A percentile compares a stretch with the other conserved stretches of the same genome.
These are phyloP conservation scores for Drosophila differens DNA, from an alignment of 2,888 invertebrate genomes.

Conservation along the genomic window DNA sequence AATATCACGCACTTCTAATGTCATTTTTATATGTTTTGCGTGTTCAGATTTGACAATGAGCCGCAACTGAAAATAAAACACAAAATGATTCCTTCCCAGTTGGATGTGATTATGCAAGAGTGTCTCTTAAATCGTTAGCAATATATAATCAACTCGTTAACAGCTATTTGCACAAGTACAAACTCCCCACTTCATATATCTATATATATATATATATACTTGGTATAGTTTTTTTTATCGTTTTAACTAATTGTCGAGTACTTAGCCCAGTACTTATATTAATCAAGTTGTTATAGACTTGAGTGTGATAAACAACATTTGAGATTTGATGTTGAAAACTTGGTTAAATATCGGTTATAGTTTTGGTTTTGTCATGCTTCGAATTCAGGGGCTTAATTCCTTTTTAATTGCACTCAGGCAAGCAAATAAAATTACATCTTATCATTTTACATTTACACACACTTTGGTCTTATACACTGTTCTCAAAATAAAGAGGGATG, in stretches of 20 bases:
- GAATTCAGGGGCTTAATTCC: neutral
- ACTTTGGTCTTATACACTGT: neutral
- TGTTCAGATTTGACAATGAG: conserved; percentile 63
- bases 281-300: neutral
- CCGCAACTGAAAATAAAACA: conserved; percentile 2
- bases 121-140: conserved; percentile 14
- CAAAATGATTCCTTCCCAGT: conserved; percentile 47
- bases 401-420: conserved; percentile 7
- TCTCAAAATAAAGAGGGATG: neutral
- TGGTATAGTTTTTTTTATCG: neutral
- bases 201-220: neutral
- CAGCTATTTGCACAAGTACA: conserved; percentile 2
- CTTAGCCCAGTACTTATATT: neutral
- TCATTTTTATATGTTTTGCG: conserved; percentile 66
- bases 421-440: neutral
- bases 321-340: neutral
- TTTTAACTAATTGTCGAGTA: neutral
- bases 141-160: conserved; percentile 28
- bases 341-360: neutral
- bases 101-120: conserved; percentile 55
- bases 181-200: neutral
- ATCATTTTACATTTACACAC: neutral
- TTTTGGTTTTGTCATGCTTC: neutral
- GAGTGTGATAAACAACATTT: neutral
- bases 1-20: conserved; percentile 71